phyloP scores from a whole-genome alignment of 2,797 vertebrate species.

The Anomalospiza imberbis region DNA sequence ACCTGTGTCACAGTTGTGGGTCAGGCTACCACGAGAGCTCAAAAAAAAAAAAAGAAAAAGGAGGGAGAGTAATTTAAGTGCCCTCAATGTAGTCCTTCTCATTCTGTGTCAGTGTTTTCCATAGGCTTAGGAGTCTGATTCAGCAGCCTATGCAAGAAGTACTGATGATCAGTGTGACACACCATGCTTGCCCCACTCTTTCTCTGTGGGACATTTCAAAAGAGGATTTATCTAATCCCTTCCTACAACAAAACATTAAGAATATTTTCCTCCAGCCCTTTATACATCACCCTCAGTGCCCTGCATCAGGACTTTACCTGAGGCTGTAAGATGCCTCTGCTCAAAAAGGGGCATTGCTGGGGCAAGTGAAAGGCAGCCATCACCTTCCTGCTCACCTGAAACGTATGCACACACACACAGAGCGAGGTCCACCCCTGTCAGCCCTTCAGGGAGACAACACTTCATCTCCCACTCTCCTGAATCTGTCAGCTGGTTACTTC shows the following conservation, averaged over 20 bases:
- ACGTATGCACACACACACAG: not conserved
- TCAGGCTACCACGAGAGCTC: not conserved
- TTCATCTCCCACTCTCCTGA: not conserved
- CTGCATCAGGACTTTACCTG: not conserved
- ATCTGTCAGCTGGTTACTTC: not conserved
- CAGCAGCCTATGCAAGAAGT: not conserved
- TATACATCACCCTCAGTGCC: not conserved
- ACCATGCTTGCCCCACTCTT: not conserved
- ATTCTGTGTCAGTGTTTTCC: not conserved
- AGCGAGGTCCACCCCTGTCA: not conserved
- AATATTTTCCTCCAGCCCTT: not conserved
- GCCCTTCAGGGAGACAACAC: not conserved
- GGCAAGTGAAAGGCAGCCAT: not conserved
- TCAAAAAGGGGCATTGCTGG: not conserved
- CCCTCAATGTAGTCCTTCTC: not conserved
- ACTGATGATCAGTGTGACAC: not conserved
- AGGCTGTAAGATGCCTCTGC: not conserved
- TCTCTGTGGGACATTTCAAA: not conserved
- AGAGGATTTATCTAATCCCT: not conserved
- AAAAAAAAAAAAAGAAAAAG: not conserved
- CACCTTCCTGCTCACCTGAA: not conserved
- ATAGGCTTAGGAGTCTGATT: not conserved
- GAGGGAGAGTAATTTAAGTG: not conserved
- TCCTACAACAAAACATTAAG: not conserved
- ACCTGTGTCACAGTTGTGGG: not conserved